Evolutionary conservation across 1,140 invertebrate species (phyloP), one percentile per base, ranked within the genome.

Genomic region (Himalopsyche phryganea): DNA sequence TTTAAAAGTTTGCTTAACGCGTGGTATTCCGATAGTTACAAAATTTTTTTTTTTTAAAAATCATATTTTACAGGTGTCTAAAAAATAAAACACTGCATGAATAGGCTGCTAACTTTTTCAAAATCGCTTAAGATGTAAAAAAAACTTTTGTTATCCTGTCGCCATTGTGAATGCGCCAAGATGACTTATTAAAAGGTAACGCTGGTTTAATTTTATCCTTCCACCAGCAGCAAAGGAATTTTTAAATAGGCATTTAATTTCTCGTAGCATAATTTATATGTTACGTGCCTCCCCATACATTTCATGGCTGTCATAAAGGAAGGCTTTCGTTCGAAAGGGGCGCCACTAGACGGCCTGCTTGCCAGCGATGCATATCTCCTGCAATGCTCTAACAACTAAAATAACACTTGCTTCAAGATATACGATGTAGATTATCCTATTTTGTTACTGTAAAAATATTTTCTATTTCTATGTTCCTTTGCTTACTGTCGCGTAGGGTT

Each of bases 231-330:
- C 45, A 58, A 59, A 63, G 61, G 61, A 63, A 63, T 63, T 63
- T 63, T 63, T 59, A 63, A 63, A 63, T 59, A 63, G 61, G 61
- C 56, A 41, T 63, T 63, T 63, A 63, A 63, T 63, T 63, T 63
- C 56, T 59, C 56, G 51, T 44, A 52, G 45, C 51, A 63, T 63
- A 63, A 63, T 63, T 63, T 62, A 62, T 62, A 44, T 58, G 55
- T 58, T 46, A 55, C 61, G 52, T 63, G 56, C 56, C 51, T 52
- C 50, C 50, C 60, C 52, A 47, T 50, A 59, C 61, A 63, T 58
- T 62, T 62, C 60, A 54, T 41, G 50, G 60, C 50, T 50, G 50
- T 58, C 54, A 56, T 58, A 62, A 62, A 54, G 60, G 40, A 53
- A 48, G 44, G 50, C 59, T 57, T 48, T 28, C 23, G 23, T 28